A percentile compares a stretch with the other conserved stretches of the same genome.
These are phyloP conservation scores for Schizopygopsis malacanthus DNA, from an alignment of 2,797 vertebrate genomes.

Conservation along the genomic window DNA sequence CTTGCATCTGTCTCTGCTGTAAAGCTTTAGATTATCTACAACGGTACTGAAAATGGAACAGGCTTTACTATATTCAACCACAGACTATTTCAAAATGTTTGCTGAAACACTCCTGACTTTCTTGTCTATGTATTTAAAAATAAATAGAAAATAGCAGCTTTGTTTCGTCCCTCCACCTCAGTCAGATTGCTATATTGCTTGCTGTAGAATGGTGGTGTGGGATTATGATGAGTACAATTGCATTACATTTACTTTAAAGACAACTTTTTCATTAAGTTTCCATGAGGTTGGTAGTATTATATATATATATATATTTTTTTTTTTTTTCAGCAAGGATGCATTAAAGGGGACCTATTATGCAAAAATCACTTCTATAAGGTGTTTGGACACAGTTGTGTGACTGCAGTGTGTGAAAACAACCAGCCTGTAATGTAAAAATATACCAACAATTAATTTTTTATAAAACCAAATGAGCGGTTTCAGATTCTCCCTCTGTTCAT, in stretches of 20 bases:
- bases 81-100: not conserved
- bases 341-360: too few relatives aligned
- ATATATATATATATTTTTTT: too few relatives aligned
- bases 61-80: not conserved
- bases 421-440: too few relatives aligned
- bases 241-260: not conserved
- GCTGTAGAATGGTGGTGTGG: not conserved
- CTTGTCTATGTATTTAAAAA: not conserved
- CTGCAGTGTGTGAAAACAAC: too few relatives aligned
- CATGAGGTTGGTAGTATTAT: not conserved
- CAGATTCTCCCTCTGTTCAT: too few relatives aligned
- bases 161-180: not conserved
- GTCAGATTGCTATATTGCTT: not conserved
- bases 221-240: constrained; percentile 10
- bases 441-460: too few relatives aligned
- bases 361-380: too few relatives aligned
- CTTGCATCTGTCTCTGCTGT: not conserved
- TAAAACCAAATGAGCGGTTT: too few relatives aligned
- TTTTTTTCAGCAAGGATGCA: not conserved
- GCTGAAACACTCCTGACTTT: not conserved
- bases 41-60: not conserved
- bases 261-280: not conserved
- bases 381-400: too few relatives aligned
- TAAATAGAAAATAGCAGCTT: not conserved
- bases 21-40: not conserved